Evolutionary conservation across 1,140 invertebrate species (phyloP).

Genomic region (Amphibalanus amphitrite): DNA sequence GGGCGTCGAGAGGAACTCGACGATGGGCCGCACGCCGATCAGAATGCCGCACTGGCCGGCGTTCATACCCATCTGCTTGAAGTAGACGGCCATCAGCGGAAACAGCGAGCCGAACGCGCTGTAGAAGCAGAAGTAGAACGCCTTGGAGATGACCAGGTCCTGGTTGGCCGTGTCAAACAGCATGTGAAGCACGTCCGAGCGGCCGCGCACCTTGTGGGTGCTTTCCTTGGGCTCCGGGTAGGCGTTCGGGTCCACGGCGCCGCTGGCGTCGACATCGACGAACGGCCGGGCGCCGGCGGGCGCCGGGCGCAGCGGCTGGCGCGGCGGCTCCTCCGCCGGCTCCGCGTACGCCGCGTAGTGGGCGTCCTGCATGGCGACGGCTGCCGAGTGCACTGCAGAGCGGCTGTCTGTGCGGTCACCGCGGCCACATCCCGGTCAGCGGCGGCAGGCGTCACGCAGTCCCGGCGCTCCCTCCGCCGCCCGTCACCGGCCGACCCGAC

Average conservation of each 20-base stretch:
- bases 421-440: no score
- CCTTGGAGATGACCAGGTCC: constrained; percentile 79
- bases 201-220: constrained; percentile 70
- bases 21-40: constrained; percentile 81
- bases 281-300: constrained; percentile 31
- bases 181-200: constrained; percentile 61
- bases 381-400: neutral
- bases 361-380: neutral
- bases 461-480: no score
- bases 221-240: constrained; percentile 65
- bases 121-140: constrained; percentile 99
- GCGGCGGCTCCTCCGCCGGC: neutral
- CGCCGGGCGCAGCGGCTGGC: neutral
- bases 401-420: no score
- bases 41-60: constrained; percentile 81
- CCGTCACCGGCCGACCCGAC: no score
- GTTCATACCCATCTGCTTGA: constrained; percentile 91
- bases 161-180: constrained; percentile 67
- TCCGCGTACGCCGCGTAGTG: neutral
- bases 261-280: constrained; percentile 51
- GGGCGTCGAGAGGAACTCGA: constrained; percentile 92
- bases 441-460: no score
- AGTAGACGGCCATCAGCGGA: constrained; percentile 94
- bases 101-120: constrained; percentile 96
- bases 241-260: constrained; percentile 51